A percentile compares a stretch with the other conserved stretches of the same genome.
phyloP scores from a whole-genome alignment of 2,113 vertebrate genomes.

The Rhizomys pruinosus region DNA sequence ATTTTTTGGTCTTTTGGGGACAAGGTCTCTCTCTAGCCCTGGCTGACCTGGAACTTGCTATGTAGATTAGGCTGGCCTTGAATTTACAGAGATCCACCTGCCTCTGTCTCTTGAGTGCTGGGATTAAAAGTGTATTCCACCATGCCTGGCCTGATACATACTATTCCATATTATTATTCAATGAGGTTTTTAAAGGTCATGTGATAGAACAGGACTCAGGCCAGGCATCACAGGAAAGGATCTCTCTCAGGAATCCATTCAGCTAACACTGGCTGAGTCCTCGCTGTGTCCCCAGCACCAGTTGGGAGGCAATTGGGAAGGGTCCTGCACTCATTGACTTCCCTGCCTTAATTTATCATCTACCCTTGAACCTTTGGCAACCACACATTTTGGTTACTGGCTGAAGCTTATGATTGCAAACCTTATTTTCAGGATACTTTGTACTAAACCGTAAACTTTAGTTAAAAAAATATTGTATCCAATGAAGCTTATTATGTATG shows the following conservation, averaged over 20 bases:
- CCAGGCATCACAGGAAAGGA: not conserved
- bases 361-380: not conserved
- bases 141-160: too few relatives aligned
- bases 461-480: slow-evolving; percentile 8
- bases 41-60: too few relatives aligned
- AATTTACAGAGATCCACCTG: too few relatives aligned
- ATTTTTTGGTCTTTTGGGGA: too few relatives aligned
- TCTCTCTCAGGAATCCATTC: not conserved
- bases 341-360: not conserved
- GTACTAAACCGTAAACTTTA: slow-evolving; percentile 27
- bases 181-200: not conserved
- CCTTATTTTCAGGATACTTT: too few relatives aligned
- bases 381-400: not conserved
- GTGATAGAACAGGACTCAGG: not conserved
- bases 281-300: not conserved
- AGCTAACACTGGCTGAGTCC: not conserved
- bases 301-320: not conserved
- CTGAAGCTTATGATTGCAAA: not conserved
- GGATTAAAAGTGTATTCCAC: too few relatives aligned
- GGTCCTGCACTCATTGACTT: not conserved
- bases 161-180: not conserved
- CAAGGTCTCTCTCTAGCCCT: too few relatives aligned
- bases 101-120: too few relatives aligned
- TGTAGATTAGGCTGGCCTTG: too few relatives aligned
- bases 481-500: not conserved